phyloP scores from a whole-genome alignment of 2,888 invertebrate species.

The Leucophora obtusa region DNA sequence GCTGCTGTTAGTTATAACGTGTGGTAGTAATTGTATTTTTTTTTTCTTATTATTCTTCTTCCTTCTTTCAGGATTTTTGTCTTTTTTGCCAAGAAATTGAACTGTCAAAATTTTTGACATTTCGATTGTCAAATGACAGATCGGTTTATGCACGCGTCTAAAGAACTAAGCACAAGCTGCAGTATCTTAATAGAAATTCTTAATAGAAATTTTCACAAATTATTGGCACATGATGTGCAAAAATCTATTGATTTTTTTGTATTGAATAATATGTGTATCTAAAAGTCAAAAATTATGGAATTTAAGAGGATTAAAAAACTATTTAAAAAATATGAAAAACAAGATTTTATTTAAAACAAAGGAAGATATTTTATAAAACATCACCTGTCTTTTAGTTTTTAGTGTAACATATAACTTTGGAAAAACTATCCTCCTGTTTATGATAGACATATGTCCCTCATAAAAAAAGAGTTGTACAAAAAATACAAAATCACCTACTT shows the following conservation, averaged over 20 bases:
- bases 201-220: conserved; percentile 28
- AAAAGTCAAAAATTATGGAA: conserved; percentile 54
- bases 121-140: conserved; percentile 73
- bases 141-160: conserved; percentile 62
- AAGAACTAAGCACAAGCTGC: conserved; percentile 39
- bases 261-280: conserved; percentile 5
- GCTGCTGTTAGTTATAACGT: conserved; percentile 36
- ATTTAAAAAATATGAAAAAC: conserved; percentile 32
- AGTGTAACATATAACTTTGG: neutral
- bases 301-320: conserved; percentile 61
- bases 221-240: conserved; percentile 47
- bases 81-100: conserved; percentile 69
- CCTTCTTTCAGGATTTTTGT: conserved; percentile 30
- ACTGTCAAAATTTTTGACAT: conserved; percentile 78
- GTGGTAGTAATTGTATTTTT: conserved; percentile 43
- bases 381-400: conserved; percentile 54
- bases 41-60: conserved; percentile 27
- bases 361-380: conserved; percentile 24
- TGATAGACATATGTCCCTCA: conserved; percentile 61
- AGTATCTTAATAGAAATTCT: neutral
- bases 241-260: conserved; percentile 37
- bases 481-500: conserved; percentile 56
- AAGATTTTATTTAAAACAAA: conserved; percentile 21
- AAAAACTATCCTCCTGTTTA: conserved; percentile 44
- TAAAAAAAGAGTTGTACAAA: conserved; percentile 46